phyloP scores from a whole-genome alignment of 2,888 invertebrate species.

The Tethea ocularis region DNA sequence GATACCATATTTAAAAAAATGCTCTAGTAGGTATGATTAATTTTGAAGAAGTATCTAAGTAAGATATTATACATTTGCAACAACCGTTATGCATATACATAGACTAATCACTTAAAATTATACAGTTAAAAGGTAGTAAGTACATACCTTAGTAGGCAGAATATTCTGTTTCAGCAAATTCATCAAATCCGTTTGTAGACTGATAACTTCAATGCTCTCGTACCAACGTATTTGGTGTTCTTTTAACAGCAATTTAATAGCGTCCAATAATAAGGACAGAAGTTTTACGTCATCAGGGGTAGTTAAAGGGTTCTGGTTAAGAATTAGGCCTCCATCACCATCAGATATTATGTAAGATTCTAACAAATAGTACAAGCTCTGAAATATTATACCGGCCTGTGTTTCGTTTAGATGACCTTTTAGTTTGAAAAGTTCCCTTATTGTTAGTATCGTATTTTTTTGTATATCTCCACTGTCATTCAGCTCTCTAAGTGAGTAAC shows the following conservation, averaged over 20 bases:
- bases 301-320: conserved; percentile 31
- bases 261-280: conserved; percentile 37
- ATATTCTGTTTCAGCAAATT: conserved; percentile 41
- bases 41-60: no score
- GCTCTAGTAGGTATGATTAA: no score
- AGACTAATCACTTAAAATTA: no score
- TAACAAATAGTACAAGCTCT: conserved; percentile 43
- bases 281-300: conserved; percentile 38
- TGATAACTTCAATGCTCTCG: conserved; percentile 45
- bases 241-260: conserved; percentile 44
- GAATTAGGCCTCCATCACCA: conserved; percentile 33
- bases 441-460: conserved; percentile 27
- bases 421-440: conserved; percentile 39
- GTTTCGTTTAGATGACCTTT: conserved; percentile 36
- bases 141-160: conserved; percentile 40
- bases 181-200: conserved; percentile 43
- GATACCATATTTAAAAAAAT: no score
- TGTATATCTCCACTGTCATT: conserved; percentile 28
- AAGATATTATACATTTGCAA: no score
- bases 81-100: no score
- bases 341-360: conserved; percentile 38
- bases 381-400: conserved; percentile 47
- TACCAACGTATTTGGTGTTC: conserved; percentile 51
- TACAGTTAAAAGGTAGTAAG: no score
- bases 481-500: conserved; percentile 30